phyloP scores from a whole-genome alignment of 2,888 invertebrate species.

The Yponomeuta malinellus region DNA sequence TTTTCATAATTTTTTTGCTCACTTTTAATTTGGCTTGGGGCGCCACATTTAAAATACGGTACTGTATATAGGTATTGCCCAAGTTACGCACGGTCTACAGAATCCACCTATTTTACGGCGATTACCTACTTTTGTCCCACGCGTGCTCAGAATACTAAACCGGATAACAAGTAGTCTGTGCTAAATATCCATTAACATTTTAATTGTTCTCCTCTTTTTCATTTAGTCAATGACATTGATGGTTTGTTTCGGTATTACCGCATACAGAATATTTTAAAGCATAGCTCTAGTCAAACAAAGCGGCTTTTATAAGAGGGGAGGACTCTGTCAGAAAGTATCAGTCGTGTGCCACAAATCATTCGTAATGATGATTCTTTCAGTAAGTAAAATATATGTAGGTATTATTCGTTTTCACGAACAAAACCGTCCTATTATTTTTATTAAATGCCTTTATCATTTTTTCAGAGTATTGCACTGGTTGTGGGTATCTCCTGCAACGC shows the following conservation, averaged over 20 bases:
- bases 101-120: constrained; percentile 48
- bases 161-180: constrained; percentile 43
- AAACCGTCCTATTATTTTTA: not conserved
- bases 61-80: constrained; percentile 31
- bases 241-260: constrained; percentile 71
- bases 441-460: not conserved
- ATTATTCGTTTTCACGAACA: not conserved
- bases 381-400: constrained; percentile 37
- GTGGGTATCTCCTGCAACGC: not conserved
- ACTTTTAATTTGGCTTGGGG: no score
- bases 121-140: constrained; percentile 50
- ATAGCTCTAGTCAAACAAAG: constrained; percentile 42
- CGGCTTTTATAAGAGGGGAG: constrained; percentile 59
- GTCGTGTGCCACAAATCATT: constrained; percentile 58
- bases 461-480: constrained; percentile 32
- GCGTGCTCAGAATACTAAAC: constrained; percentile 58
- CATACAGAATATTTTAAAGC: constrained; percentile 57
- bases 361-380: constrained; percentile 64
- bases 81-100: constrained; percentile 43
- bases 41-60: no score
- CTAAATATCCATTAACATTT: constrained; percentile 67
- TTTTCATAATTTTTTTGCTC: no score
- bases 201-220: constrained; percentile 64
- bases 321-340: constrained; percentile 56
- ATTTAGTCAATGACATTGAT: constrained; percentile 67